Conservation (phyloP, 2,797 vertebrate genomes). For the Iguana delicatissima region DNA sequence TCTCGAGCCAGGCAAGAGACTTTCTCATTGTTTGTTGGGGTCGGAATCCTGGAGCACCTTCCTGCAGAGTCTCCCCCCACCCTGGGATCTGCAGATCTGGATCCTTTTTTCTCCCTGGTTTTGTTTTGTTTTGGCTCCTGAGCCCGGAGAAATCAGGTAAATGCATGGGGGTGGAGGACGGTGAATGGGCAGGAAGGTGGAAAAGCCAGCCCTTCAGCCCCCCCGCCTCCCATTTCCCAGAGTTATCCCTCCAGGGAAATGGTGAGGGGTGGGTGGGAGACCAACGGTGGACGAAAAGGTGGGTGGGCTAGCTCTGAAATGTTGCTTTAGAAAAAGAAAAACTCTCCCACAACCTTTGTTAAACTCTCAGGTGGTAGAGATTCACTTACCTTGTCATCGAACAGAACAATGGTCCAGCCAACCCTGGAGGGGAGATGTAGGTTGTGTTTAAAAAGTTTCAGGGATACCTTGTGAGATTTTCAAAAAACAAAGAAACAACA, state of each 20-base stretch:
- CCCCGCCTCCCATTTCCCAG: background rate
- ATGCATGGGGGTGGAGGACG: background rate
- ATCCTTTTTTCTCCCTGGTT: background rate
- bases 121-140: background rate
- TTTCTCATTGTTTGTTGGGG: slow-evolving; percentile 28
- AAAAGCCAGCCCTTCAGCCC: background rate
- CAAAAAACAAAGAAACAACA: background rate
- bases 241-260: no score
- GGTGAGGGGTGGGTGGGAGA: background rate
- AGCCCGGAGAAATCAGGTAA: slow-evolving; percentile 23
- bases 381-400: background rate
- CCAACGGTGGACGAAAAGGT: background rate
- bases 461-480: background rate
- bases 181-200: background rate
- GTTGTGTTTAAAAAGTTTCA: slow-evolving; percentile 16
- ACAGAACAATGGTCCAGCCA: background rate
- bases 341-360: background rate
- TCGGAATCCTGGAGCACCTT: background rate
- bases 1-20: background rate
- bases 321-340: background rate
- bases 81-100: background rate
- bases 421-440: background rate
- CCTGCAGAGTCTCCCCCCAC: no score
- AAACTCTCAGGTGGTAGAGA: background rate
- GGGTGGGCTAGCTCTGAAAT: background rate